Conservation (phyloP, 2,797 vertebrate species). For the Sebastolobus altivelis region DNA sequence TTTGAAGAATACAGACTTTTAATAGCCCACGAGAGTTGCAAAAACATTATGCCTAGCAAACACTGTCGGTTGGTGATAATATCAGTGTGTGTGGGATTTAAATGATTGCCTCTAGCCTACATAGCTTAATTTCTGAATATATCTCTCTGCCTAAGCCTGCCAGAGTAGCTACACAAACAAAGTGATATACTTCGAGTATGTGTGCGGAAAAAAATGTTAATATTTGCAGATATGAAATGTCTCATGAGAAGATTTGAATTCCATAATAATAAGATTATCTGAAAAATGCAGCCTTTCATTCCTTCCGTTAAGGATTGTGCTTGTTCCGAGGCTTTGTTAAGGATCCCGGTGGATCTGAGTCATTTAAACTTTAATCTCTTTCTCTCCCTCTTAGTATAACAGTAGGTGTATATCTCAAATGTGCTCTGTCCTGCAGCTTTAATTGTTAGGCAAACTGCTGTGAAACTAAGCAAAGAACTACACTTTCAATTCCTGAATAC, state of each 20-base stretch:
- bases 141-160: constrained; percentile 30
- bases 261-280: constrained; percentile 24
- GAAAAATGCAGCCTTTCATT: constrained; percentile 29
- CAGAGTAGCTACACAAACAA: constrained; percentile 40
- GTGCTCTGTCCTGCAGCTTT: background rate
- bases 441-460: background rate
- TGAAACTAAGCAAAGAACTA: background rate
- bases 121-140: constrained; percentile 59
- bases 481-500: constrained; percentile 2
- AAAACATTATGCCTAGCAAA: constrained; percentile 38
- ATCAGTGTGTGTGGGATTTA: constrained; percentile 60
- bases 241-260: constrained; percentile 31
- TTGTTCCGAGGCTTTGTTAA: constrained; percentile 33
- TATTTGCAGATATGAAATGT: constrained; percentile 34
- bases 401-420: constrained; percentile 8
- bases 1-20: constrained; percentile 54
- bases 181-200: constrained; percentile 25
- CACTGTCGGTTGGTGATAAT: constrained; percentile 46
- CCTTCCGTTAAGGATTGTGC: constrained; percentile 5
- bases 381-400: background rate
- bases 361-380: constrained; percentile 30
- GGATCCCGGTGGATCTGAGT: constrained; percentile 29
- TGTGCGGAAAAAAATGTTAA: background rate
- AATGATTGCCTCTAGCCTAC: constrained; percentile 58
- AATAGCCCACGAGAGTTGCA: constrained; percentile 42